phyloP scores from a whole-genome alignment of 2,888 invertebrate genomes.

The Nyleta sp. region DNA sequence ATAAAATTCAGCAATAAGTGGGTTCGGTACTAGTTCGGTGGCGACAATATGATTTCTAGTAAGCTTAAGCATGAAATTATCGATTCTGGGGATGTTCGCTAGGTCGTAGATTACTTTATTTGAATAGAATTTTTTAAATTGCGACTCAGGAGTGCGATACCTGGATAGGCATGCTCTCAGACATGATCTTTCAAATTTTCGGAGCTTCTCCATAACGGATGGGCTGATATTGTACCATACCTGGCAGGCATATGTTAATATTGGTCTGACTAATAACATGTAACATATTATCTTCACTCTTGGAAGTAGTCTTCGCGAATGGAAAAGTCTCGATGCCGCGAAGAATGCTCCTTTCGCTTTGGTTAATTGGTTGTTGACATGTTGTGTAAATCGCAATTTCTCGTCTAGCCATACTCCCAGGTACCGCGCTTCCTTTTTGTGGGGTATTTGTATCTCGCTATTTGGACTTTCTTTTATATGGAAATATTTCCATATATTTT shows the following conservation, averaged over 20 bases:
- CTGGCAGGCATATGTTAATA: constrained; percentile 10
- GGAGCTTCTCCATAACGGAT: constrained; percentile 47
- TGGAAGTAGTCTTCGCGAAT: not conserved
- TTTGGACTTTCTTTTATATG: not conserved
- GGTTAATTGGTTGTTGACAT: constrained; percentile 29
- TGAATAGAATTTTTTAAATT: constrained; percentile 10
- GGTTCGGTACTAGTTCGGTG: not conserved
- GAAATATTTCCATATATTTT: constrained; percentile 33
- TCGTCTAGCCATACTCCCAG: constrained; percentile 34
- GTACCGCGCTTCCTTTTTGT: constrained; percentile 15
- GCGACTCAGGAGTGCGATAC: constrained; percentile 14
- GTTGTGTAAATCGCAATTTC: constrained; percentile 38
- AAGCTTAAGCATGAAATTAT: constrained; percentile 50
- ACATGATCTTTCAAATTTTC: constrained; percentile 40
- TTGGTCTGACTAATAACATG: constrained; percentile 5
- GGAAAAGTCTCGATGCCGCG: constrained; percentile 22
- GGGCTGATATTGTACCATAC: constrained; percentile 29
- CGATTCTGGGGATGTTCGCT: constrained; percentile 47
- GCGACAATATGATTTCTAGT: constrained; percentile 30
- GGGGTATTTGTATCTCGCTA: constrained; percentile 4
- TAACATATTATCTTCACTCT: constrained; percentile 58
- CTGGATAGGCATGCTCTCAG: constrained; percentile 25
- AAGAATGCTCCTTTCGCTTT: constrained; percentile 44
- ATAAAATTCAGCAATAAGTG: not conserved
- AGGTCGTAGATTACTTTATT: constrained; percentile 40